Evolutionary conservation across 2,113 vertebrate genomes (phyloP).

Genomic region (Vidua chalybeata): DNA sequence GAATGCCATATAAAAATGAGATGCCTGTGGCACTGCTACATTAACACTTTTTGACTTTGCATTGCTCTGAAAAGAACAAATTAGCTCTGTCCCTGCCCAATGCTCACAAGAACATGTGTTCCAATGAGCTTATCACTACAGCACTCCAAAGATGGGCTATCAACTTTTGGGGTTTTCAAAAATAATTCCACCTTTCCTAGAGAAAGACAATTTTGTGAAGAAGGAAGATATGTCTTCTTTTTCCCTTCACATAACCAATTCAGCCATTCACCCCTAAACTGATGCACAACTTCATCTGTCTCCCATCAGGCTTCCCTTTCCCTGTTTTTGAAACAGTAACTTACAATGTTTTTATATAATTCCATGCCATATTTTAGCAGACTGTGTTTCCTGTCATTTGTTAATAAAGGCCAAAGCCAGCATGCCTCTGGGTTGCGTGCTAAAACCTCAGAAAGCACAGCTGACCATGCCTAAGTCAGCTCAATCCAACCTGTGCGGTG

Average conservation of each 20-base stretch:
- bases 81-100: not conserved
- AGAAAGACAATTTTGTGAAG: not conserved
- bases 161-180: not conserved
- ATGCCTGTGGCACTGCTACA: not conserved
- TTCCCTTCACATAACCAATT: not conserved
- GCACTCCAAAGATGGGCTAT: not conserved
- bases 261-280: not conserved
- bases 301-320: not conserved
- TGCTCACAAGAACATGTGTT: not conserved
- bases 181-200: not conserved
- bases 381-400: not conserved
- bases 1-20: not conserved
- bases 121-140: not conserved
- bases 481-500: not conserved
- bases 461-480: not conserved
- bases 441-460: not conserved
- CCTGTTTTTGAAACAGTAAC: not conserved
- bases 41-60: not conserved
- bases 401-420: not conserved
- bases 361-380: not conserved
- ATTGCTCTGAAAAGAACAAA: not conserved
- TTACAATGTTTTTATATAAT: not conserved
- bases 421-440: not conserved
- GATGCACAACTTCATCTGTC: not conserved
- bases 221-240: not conserved